Percentiles rank a stretch among this genome's conserved stretches.
Evolutionary conservation across 2,797 vertebrate genomes (phyloP).

Genomic region (Microctenopoma stevenorrisi): DNA sequence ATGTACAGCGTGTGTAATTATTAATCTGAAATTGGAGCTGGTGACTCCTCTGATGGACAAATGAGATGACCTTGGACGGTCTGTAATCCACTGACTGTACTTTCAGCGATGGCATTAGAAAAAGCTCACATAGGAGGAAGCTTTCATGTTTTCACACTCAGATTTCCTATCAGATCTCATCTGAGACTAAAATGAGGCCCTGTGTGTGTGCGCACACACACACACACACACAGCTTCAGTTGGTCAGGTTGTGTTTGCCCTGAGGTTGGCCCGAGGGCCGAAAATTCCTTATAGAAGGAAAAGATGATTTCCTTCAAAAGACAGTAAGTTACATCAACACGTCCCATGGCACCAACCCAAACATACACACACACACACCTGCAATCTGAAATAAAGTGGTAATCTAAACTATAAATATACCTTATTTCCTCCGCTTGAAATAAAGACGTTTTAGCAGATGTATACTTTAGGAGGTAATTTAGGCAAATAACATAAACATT

Average conservation of each 20-base stretch:
- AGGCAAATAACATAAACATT: no score
- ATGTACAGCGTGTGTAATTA: no score
- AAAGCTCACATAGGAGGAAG: neutral
- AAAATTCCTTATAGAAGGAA: conserved; percentile 19
- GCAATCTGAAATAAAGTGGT: neutral
- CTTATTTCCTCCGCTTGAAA: neutral
- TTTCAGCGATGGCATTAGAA: neutral
- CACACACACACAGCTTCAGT: neutral
- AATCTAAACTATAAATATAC: neutral
- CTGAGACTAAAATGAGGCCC: neutral
- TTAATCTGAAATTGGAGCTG: no score
- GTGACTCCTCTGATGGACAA: neutral
- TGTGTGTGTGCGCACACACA: neutral
- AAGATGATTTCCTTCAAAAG: conserved; percentile 36
- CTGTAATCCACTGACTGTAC: neutral
- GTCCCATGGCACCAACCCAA: neutral
- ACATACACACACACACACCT: neutral
- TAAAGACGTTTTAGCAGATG: neutral
- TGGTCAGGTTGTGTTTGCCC: conserved; percentile 37
- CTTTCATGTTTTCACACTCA: conserved; percentile 8
- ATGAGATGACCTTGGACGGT: no score
- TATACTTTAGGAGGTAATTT: neutral
- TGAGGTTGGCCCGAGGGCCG: conserved; percentile 38
- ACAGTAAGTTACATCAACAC: conserved; percentile 43
- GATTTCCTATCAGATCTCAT: neutral